Conservation (phyloP, 2,113 vertebrate species). For the Microtus oregoni region DNA sequence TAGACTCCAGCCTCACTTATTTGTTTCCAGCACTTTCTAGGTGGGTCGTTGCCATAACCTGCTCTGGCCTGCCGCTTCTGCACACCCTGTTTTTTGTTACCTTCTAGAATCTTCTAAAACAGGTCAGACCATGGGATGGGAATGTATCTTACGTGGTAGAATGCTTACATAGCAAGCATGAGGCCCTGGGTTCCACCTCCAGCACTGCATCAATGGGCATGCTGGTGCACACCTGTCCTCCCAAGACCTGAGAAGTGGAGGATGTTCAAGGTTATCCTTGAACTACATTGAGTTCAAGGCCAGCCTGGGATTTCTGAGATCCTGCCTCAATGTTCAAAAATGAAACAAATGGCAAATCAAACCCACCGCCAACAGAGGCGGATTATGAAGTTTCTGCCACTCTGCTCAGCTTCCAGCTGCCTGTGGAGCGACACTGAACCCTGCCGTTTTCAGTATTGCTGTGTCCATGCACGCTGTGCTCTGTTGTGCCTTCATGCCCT, state of each 20-base stretch:
- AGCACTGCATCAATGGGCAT: neutral
- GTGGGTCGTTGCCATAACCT: neutral
- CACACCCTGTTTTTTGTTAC: neutral
- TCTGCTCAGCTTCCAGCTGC: neutral
- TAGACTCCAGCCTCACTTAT: neutral
- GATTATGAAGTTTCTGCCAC: accelerated
- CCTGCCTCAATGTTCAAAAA: neutral
- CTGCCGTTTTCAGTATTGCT: neutral
- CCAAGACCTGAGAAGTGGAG: neutral
- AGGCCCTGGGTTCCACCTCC: neutral
- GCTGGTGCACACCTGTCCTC: too few species aligned
- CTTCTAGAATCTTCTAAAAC: neutral
- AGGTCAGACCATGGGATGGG: neutral
- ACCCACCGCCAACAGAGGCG: neutral
- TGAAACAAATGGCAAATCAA: neutral
- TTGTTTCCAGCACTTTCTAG: neutral
- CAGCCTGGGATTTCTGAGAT: neutral
- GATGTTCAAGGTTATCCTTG: neutral
- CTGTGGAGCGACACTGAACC: neutral
- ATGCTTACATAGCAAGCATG: neutral
- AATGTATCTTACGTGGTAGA: neutral
- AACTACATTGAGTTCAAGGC: neutral
- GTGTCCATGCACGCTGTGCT: accelerated
- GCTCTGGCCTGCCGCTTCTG: neutral
- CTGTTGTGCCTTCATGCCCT: neutral